Percentiles rank a stretch among this genome's conserved stretches.
Conservation (phyloP, 2,888 invertebrate genomes). For the Plebejus anna region DNA sequence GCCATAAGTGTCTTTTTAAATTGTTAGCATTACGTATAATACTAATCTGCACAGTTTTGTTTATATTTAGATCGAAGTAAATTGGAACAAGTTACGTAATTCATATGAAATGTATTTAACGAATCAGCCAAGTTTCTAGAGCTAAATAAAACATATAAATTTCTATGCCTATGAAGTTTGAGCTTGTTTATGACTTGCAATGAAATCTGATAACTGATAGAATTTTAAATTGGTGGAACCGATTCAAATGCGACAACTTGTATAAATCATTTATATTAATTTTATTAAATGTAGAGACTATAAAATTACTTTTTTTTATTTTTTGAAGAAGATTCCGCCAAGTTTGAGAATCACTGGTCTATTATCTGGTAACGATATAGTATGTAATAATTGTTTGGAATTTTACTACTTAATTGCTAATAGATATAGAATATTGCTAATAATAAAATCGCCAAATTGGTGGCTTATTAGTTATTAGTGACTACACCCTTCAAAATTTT, state of each 20-base stretch:
- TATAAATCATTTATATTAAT: neutral
- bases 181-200: neutral
- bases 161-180: neutral
- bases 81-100: neutral
- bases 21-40: no score
- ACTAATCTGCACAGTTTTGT: no score
- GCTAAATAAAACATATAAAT: neutral
- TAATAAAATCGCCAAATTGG: neutral
- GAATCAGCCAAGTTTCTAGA: neutral
- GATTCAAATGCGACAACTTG: neutral
- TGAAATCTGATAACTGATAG: neutral
- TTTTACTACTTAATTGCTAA: neutral
- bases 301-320: no score
- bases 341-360: no score
- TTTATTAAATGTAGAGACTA: no score
- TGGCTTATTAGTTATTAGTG: no score
- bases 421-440: no score
- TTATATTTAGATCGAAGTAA: no score
- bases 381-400: neutral
- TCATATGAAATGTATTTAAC: neutral
- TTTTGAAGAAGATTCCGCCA: no score
- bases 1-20: no score
- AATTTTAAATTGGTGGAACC: neutral
- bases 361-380: neutral
- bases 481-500: no score